Base-by-base conservation (phyloP, 2,797 vertebrate genomes). In the Melanotaenia nigrans region DNA sequence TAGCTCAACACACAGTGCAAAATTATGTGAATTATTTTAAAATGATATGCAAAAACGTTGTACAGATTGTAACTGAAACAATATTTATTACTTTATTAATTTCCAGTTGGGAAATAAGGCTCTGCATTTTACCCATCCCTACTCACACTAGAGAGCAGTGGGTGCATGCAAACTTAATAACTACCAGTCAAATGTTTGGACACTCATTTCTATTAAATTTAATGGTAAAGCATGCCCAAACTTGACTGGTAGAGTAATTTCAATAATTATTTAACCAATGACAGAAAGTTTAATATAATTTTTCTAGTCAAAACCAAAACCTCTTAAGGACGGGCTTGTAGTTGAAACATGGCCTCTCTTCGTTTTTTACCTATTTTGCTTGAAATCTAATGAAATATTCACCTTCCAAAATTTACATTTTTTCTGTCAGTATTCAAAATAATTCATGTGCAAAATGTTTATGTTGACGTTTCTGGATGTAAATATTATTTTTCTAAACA, bases 1-100 rank as follows among this genome's bases (percentile, higher is more conserved):
- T 13, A 45, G 13, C 20, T 61, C 54, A 55, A 71, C 47, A 53
- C 2, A 5, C 2, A 49, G 32, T 54, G 42, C 18, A 20, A 18
- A n/a, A 14, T 38, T 5, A 36, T 65, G 11, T 53, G 18, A 67
- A n/a, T 24, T 32, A 70, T 77, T 42, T 70, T 65, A 69, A 63
- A 42, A 68, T 64, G 3, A 16, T 14, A 9, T 71, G 30, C 11
- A 70, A 59, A 69, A 38, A 35, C 22, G 8, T 35, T 30, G 28
- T 30, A 30, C 28, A 30, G 28, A 30, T 30, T 36, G 35, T 10
- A 9, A 36, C 12, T 36, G 35, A 36, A 35, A 35, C 7, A 35
- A 35, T 35, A 35, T 7, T 35, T 35, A 7, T 35, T 35, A 35
- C 33, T 35, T 35, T 9, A 35, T 35, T 35, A 9, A 35, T 30